phyloP scores from a whole-genome alignment of 2,113 vertebrate species.

The Seriola rivoliana region DNA sequence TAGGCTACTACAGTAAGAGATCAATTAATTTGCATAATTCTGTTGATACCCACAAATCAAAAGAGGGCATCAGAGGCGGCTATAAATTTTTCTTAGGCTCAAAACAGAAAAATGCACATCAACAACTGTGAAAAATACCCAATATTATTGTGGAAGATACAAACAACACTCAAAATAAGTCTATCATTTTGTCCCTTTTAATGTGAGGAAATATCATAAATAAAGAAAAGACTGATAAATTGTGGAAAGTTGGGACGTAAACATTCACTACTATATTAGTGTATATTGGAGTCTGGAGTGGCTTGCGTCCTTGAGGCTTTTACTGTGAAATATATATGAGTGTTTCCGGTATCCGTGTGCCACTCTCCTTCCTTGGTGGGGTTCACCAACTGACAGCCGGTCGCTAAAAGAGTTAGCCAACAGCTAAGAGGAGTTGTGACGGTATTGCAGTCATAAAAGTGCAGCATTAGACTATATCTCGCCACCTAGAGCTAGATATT shows the following conservation, averaged over 20 bases:
- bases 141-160: no score
- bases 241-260: no score
- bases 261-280: neutral
- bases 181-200: neutral
- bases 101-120: neutral
- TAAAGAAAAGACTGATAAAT: neutral
- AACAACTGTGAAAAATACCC: no score
- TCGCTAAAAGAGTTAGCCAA: conserved; percentile 19
- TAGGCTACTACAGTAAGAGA: neutral
- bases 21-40: neutral
- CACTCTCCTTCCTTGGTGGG: conserved; percentile 1
- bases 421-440: neutral
- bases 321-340: conserved; percentile 52
- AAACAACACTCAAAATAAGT: no score
- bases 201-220: neutral
- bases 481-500: rapidly evolving
- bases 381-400: conserved; percentile 37
- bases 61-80: neutral
- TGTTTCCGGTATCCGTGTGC: conserved; percentile 53
- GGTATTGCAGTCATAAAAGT: no score
- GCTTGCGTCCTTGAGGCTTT: neutral
- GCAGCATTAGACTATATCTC: neutral
- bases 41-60: neutral
- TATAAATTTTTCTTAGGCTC: neutral
- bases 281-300: no score